Conservation (phyloP, 2,888 invertebrate genomes). For the Gymnosoma rotundatum region DNA sequence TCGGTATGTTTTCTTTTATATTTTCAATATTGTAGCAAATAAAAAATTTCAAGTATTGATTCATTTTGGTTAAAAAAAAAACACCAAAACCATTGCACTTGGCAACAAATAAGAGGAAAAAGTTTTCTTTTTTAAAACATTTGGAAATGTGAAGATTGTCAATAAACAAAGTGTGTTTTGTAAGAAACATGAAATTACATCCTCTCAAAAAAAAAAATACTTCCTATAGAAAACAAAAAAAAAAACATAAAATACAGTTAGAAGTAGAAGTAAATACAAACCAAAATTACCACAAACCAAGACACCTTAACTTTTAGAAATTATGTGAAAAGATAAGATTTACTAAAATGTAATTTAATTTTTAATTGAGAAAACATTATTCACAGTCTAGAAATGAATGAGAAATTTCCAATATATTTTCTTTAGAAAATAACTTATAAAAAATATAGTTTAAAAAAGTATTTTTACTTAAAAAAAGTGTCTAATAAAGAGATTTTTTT, state of each 20-base stretch:
- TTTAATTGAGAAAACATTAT: too few relatives aligned
- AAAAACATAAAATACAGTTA: constrained; percentile 18
- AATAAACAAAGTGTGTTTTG: constrained; percentile 3
- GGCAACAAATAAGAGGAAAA: constrained; percentile 7
- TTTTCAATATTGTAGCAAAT: too few relatives aligned
- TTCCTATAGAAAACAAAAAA: neutral
- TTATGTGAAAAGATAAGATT: too few relatives aligned
- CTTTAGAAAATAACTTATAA: too few relatives aligned
- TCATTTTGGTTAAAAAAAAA: constrained; percentile 26
- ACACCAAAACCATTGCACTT: constrained; percentile 46
- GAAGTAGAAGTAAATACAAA: neutral
- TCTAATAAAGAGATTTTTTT: too few relatives aligned
- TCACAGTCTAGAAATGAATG: too few relatives aligned
- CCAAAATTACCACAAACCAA: neutral
- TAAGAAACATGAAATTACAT: constrained; percentile 8
- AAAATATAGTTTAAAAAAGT: too few relatives aligned
- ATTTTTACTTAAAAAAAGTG: too few relatives aligned
- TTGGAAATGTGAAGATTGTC: constrained; percentile 51
- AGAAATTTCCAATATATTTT: too few relatives aligned
- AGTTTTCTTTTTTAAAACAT: constrained; percentile 9
- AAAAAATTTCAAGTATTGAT: constrained; percentile 33
- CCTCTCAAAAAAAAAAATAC: neutral
- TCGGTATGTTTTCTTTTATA: too few relatives aligned
- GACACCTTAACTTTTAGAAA: too few relatives aligned
- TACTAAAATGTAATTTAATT: too few relatives aligned